Conservation (phyloP, 1,140 invertebrate species). For the Sycophaga agraensis region DNA sequence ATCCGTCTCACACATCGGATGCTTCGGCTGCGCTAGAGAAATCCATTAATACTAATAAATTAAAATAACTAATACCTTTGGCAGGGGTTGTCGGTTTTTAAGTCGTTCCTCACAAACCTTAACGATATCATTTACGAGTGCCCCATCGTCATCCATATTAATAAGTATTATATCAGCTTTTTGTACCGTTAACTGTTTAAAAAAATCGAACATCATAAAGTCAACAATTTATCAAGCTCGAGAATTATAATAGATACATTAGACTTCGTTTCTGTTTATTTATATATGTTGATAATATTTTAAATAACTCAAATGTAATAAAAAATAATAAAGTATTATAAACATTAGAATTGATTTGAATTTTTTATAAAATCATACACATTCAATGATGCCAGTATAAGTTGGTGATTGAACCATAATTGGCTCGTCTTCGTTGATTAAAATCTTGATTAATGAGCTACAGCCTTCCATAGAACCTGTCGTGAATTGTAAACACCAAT, state of each 20-base stretch:
- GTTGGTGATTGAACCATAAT: constrained; percentile 67
- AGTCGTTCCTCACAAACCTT: constrained; percentile 40
- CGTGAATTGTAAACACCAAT: constrained; percentile 67
- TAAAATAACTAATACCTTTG: too few relatives aligned
- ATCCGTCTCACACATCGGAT: too few relatives aligned
- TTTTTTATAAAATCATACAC: constrained; percentile 1
- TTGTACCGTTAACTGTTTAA: constrained; percentile 45
- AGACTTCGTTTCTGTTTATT: too few relatives aligned
- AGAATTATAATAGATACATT: too few relatives aligned
- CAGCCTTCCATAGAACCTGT: constrained; percentile 75
- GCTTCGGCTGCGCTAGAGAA: too few relatives aligned
- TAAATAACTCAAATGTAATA: too few relatives aligned
- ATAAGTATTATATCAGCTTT: constrained; percentile 44
- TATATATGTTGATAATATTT: too few relatives aligned
- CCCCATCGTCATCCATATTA: constrained; percentile 48
- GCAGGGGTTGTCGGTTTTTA: constrained; percentile 33
- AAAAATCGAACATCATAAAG: too few relatives aligned
- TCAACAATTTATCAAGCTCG: too few relatives aligned
- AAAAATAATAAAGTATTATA: too few relatives aligned
- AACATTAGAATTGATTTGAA: too few relatives aligned
- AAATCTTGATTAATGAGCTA: constrained; percentile 69
- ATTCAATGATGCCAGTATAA: constrained; percentile 63
- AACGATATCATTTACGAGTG: constrained; percentile 44
- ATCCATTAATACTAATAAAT: too few relatives aligned
- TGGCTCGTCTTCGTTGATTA: constrained; percentile 65